Evolutionary conservation across 2,888 invertebrate genomes (phyloP).

Genomic region (Microctonus aethiopoides): DNA sequence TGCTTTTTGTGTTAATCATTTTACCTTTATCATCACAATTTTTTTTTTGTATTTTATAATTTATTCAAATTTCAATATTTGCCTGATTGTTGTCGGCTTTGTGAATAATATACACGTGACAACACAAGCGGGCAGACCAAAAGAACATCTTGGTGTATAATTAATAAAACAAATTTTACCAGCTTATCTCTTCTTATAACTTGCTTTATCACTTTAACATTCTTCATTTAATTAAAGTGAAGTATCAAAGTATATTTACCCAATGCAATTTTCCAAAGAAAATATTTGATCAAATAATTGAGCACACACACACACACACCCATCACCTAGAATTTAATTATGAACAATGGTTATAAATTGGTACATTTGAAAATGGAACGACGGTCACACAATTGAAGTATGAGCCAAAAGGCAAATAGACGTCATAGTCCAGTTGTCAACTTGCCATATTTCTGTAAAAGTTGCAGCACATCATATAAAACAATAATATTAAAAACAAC

Average conservation of each 20-base stretch:
- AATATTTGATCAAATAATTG: no score
- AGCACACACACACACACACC: not conserved
- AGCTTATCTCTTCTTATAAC: not conserved
- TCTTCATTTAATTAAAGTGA: not conserved
- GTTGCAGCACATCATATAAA: not conserved
- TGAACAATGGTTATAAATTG: slow-evolving; percentile 9
- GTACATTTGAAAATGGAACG: slow-evolving; percentile 5
- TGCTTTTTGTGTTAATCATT: no score
- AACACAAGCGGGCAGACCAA: not conserved
- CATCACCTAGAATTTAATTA: not conserved
- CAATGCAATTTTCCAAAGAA: not conserved
- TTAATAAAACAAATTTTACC: not conserved
- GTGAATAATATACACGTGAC: not conserved
- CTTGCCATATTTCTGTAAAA: slow-evolving; percentile 6
- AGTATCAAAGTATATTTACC: not conserved
- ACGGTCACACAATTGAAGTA: not conserved
- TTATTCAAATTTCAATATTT: not conserved
- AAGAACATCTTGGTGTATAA: not conserved
- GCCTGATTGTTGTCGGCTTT: not conserved
- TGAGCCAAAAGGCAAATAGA: not conserved
- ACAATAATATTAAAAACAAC: not conserved
- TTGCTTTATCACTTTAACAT: not conserved
- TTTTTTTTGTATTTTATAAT: no score
- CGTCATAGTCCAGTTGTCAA: slow-evolving; percentile 22
- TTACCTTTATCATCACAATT: no score